A percentile compares a stretch with the other conserved stretches of the same genome.
phyloP scores from a whole-genome alignment of 2,888 invertebrate species.

The Clanis bilineata region DNA sequence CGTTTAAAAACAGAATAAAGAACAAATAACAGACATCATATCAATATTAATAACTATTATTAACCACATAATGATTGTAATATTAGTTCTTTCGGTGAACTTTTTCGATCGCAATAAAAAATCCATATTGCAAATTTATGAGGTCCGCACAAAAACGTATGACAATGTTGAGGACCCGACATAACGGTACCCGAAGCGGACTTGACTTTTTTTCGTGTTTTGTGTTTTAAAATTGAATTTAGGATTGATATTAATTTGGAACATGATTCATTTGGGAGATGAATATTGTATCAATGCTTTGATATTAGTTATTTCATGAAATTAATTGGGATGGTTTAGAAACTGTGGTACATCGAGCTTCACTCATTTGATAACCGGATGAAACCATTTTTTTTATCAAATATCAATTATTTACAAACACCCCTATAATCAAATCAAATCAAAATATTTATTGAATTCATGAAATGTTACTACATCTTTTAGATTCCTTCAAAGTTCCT shows the following conservation, averaged over 20 bases:
- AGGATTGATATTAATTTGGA: neutral
- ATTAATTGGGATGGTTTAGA: too few relatives aligned
- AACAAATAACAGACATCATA: neutral
- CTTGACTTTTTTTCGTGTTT: neutral
- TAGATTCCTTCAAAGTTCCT: too few relatives aligned
- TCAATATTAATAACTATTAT: neutral
- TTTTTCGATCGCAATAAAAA: constrained; percentile 26
- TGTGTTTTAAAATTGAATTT: neutral
- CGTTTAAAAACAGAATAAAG: neutral
- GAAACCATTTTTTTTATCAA: too few relatives aligned
- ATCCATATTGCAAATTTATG: constrained; percentile 6
- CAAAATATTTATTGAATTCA: too few relatives aligned
- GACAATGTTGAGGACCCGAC: neutral
- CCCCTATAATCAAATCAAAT: too few relatives aligned
- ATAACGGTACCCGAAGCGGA: constrained; percentile 6
- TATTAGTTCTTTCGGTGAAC: constrained; percentile 29
- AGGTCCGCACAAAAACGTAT: constrained; percentile 7
- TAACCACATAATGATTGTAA: constrained; percentile 12
- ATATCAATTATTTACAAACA: too few relatives aligned
- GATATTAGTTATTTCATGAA: too few relatives aligned
- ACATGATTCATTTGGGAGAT: neutral
- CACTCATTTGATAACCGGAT: too few relatives aligned
- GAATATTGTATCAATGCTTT: too few relatives aligned
- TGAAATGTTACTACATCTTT: too few relatives aligned
- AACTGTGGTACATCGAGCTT: too few relatives aligned